Evolutionary conservation across 53 echinoderm and acorn worm genomes (phyloP), one percentile per base, ranked within the genome.

Genomic region (Stichopus horrens): DNA sequence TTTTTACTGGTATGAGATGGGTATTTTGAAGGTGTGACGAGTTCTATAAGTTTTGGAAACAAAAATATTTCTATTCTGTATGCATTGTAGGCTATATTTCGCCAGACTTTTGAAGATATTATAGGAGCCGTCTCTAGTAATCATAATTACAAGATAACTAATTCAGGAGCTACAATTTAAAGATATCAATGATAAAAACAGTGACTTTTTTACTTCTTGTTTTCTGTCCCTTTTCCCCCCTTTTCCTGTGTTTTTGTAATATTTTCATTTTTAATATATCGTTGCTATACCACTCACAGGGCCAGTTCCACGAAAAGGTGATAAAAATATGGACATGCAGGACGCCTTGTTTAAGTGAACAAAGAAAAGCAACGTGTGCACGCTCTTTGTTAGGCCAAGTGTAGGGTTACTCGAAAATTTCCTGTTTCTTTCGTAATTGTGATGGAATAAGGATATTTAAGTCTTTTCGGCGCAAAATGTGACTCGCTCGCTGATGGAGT

Each of bases 301-400:
- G 58, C 81, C 81, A 57, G 81, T 81, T 81, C 81, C 81, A 81
- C 81, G 81, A 79, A 81, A 81, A 18, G 71, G 71, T 20, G 19
- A 71, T 18, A 37, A 37, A 37, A 13, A 16, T 18, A 18, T 71
- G 19, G 19, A 18, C 14, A 18, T n/a, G n/a, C 16, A 13, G 6
- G 71, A 71, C 71, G 71, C 71, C 71, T 71, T 71, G 71, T 71
- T 71, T 71, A 71, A 71, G 71, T 71, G 71, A 71, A 71, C 71
- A 71, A 71, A 71, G 71, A 71, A 71, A 18, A 7, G 19, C 71
- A 16, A 16, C 7, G 71, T 71, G 71, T 71, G 19, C 19, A 71
- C 14, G 71, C 19, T 71, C 71, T 71, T 71, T 71, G 71, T 71
- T 71, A 71, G 18, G 19, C 19, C 71, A 13, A 71, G 71, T 71